Conservation (phyloP, 2,113 vertebrate genomes). For the Oostethus manadensis region DNA sequence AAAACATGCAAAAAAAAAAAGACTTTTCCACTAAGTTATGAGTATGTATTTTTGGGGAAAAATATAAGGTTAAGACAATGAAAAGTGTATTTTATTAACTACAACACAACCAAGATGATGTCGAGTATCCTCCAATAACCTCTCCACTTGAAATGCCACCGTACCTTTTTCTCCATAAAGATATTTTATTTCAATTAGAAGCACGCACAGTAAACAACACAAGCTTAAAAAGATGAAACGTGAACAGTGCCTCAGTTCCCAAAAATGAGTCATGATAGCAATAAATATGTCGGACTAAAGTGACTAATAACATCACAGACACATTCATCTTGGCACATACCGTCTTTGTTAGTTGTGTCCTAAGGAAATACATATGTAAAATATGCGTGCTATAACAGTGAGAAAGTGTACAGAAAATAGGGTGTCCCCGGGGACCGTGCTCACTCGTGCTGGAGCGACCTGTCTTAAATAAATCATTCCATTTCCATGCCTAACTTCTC, state of each 20-base stretch:
- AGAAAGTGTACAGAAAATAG: constrained; percentile 41
- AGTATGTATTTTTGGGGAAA: no score
- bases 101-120: not conserved
- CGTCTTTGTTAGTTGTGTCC: constrained; percentile 30
- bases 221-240: constrained; percentile 23
- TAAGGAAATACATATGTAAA: constrained; percentile 37
- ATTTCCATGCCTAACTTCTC: constrained; percentile 62
- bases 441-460: constrained; percentile 57
- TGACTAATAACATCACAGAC: constrained; percentile 40
- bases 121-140: constrained; percentile 5
- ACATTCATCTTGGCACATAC: constrained; percentile 39
- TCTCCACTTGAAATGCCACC: constrained; percentile 6
- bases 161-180: not conserved
- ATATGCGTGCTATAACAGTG: constrained; percentile 16
- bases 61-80: constrained; percentile 3
- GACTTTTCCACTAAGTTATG: no score
- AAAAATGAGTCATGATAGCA: constrained; percentile 31
- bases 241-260: constrained; percentile 5
- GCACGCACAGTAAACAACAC: constrained; percentile 16
- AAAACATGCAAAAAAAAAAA: no score
- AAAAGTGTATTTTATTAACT: constrained; percentile 8
- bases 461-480: constrained; percentile 71
- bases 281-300: constrained; percentile 40
- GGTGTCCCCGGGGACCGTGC: constrained; percentile 53
- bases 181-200: constrained; percentile 23